Base-by-base conservation (phyloP, 35 echinoderm and acorn worm genomes). In the Lytechinus pictus region DNA sequence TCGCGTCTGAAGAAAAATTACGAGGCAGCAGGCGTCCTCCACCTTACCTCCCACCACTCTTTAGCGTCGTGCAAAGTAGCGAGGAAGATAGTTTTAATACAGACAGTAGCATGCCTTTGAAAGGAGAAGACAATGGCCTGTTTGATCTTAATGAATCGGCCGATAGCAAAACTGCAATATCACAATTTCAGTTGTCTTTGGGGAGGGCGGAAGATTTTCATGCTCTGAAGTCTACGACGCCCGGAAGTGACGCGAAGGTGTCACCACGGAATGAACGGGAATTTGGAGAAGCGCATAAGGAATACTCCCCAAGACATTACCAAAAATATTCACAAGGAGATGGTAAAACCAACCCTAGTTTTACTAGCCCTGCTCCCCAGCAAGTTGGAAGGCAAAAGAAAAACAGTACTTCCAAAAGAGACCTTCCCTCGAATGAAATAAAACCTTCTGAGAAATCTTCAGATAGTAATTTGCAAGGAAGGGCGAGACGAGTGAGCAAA, bases 61-160 rank as follows among this genome's bases (percentile, higher is more conserved):
- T 93, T 93, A 57, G 92, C 54, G 92, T 57, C 92, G 54, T 57
- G 4, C 92, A 93, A 28, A 93, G 54, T n/a, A 93, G 92, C 24
- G 92, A 93, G 55, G 92, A 93, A 44, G 92, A 93, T 57, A 93
- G 92, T n/a, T 93, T 93, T 10, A 93, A 93, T 27, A 93, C 92
- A 16, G 55, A 93, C 21, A 93, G 92, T 57, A 93, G 92, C 54
- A 53, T 93, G 54, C 92, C 92, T 24, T 93, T 93, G n/a, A 93
- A 93, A 93, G 54, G 27, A 4, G 92, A 93, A 54, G 92, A 57
- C 27, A 54, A 54, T 93, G 92, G 53, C 13, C 29, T 54, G 11
- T 53, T 93, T 54, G 92, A 93, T 28, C 92, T 57, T 10, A 93
- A 93, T 55, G 92, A 93, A 93, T 55, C 92, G n/a, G 53, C 54